Percentiles rank a stretch among this genome's conserved stretches.
Evolutionary conservation across 2,797 vertebrate genomes (phyloP).

Genomic region (Trachops cirrhosus): DNA sequence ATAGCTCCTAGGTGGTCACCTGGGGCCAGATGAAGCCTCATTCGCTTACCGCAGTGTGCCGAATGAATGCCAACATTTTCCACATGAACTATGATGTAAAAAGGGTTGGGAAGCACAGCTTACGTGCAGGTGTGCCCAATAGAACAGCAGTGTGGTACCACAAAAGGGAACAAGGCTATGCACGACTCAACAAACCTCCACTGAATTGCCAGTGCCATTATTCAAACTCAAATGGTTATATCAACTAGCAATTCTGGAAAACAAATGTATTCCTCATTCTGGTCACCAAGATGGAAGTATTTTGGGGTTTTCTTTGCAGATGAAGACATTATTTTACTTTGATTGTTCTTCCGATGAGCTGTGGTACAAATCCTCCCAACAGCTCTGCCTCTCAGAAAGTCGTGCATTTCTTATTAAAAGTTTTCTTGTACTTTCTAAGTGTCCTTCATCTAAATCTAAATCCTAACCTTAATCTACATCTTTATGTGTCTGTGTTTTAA

Average conservation of each 20-base stretch:
- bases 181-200: background rate
- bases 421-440: background rate
- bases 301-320: background rate
- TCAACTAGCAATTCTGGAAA: background rate
- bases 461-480: background rate
- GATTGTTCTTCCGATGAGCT: background rate
- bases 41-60: background rate
- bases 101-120: background rate
- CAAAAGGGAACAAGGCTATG: background rate
- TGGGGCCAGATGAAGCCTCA: background rate
- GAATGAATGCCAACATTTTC: background rate
- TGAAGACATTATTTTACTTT: background rate
- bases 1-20: background rate
- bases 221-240: background rate
- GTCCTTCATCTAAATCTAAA: background rate
- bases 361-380: background rate
- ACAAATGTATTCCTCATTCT: background rate
- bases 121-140: background rate
- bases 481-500: background rate
- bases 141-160: background rate
- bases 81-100: background rate
- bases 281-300: background rate
- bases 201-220: background rate
- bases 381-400: background rate
- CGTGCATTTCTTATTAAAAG: background rate